Evolutionary conservation across 2,888 invertebrate species (phyloP).

Genomic region (Plemyria rubiginata): DNA sequence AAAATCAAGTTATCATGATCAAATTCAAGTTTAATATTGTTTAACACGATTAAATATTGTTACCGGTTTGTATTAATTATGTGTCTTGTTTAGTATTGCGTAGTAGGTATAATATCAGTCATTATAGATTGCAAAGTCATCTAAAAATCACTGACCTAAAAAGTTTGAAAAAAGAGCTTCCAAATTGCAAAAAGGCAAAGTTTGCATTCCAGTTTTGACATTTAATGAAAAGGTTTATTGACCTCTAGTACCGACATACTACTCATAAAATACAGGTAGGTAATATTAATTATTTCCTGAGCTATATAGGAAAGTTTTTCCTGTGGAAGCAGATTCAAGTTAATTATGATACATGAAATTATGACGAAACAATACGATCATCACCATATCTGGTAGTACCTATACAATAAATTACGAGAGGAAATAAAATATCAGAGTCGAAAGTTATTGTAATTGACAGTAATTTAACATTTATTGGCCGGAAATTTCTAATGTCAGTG

Average conservation of each 20-base stretch:
- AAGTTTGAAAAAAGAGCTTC: not conserved
- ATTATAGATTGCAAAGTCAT: not conserved
- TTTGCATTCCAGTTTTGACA: not conserved
- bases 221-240: constrained; percentile 11
- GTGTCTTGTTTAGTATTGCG: not conserved
- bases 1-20: not conserved
- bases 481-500: too few species aligned
- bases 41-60: not conserved
- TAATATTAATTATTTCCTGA: constrained; percentile 23
- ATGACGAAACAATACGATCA: constrained; percentile 16
- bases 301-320: constrained; percentile 26
- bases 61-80: not conserved
- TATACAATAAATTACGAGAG: not conserved
- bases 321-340: constrained; percentile 22
- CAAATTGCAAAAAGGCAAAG: not conserved
- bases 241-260: not conserved
- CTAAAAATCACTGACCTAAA: not conserved
- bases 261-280: too few species aligned
- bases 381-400: constrained; percentile 11
- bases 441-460: constrained; percentile 9
- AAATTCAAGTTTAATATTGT: not conserved
- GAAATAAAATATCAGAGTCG: constrained; percentile 6
- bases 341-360: constrained; percentile 8
- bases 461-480: not conserved
- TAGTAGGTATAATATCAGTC: not conserved